Percentiles rank a stretch among this genome's conserved stretches.
Evolutionary conservation across 2,113 vertebrate genomes (phyloP).

Genomic region (Oncorhynchus masou): DNA sequence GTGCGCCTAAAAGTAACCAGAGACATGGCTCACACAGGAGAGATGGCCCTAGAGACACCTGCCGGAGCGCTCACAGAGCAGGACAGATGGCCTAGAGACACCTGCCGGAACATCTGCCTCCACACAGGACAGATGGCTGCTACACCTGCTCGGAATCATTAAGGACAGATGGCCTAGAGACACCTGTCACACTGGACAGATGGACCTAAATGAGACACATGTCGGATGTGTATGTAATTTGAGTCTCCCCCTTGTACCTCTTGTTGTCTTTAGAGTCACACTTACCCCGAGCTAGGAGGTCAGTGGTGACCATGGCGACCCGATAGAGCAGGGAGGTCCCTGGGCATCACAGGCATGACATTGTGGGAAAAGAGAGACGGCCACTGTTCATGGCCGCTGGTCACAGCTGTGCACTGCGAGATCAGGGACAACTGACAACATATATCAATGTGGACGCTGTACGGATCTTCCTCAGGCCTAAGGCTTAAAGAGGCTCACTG

Average conservation of each 20-base stretch:
- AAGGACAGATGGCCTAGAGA: too few species aligned
- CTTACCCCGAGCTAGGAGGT: conserved; percentile 22
- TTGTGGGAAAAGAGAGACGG: conserved; percentile 61
- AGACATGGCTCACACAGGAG: too few species aligned
- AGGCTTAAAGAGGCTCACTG: conserved; percentile 48
- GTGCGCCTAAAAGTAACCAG: too few species aligned
- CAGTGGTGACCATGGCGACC: background rate
- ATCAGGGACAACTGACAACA: conserved; percentile 43
- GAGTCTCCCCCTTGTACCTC: background rate
- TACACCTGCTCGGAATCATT: too few species aligned
- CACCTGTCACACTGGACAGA: too few species aligned
- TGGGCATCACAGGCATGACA: conserved; percentile 51
- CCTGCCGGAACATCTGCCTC: too few species aligned
- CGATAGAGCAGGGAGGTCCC: conserved; percentile 24
- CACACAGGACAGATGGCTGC: too few species aligned
- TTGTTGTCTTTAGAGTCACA: background rate
- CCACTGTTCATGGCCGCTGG: conserved; percentile 47
- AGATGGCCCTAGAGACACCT: too few species aligned
- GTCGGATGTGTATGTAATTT: too few species aligned
- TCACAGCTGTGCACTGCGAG: conserved; percentile 57
- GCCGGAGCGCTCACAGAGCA: too few species aligned
- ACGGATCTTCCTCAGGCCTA: conserved; percentile 33
- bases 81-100: too few species aligned
- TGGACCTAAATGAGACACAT: too few species aligned
- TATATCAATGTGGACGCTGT: conserved; percentile 54